Conservation (phyloP, 2,113 vertebrate genomes). For the Micromys minutus region DNA sequence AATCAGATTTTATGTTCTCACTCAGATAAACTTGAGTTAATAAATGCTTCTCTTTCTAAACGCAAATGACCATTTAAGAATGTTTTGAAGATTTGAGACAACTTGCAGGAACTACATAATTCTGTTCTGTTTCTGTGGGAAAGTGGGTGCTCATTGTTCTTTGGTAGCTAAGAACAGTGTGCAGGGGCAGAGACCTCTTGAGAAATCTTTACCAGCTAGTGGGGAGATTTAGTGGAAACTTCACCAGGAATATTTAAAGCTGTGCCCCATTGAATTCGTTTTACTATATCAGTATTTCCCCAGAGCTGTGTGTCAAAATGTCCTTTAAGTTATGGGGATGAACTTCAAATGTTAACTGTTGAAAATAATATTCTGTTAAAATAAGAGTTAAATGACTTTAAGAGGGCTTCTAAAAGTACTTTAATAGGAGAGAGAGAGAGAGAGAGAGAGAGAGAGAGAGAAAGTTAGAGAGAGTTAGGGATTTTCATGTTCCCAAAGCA, state of each 20-base stretch:
- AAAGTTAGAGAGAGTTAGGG: background rate
- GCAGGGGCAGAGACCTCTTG: background rate
- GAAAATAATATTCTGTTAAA: slow-evolving; percentile 53
- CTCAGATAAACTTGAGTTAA: background rate
- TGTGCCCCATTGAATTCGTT: background rate
- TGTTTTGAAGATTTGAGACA: background rate
- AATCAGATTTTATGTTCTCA: background rate
- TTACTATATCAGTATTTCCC: slow-evolving; percentile 43
- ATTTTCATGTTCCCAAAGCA: background rate
- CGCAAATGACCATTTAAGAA: background rate
- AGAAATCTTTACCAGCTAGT: slow-evolving; percentile 35
- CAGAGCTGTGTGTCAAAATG: background rate
- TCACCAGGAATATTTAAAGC: background rate
- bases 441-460: background rate
- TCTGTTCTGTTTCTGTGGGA: background rate
- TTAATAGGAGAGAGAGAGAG: background rate
- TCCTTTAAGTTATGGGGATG: slow-evolving; percentile 33
- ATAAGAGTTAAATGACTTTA: slow-evolving; percentile 31
- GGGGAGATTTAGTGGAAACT: background rate
- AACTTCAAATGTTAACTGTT: slow-evolving; percentile 54
- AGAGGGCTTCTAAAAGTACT: slow-evolving; percentile 40
- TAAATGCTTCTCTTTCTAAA: background rate
- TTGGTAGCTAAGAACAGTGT: background rate
- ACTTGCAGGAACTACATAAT: background rate
- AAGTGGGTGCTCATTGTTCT: background rate